phyloP scores from a whole-genome alignment of 2,797 vertebrate genomes.

The Tympanoctomys barrerae region DNA sequence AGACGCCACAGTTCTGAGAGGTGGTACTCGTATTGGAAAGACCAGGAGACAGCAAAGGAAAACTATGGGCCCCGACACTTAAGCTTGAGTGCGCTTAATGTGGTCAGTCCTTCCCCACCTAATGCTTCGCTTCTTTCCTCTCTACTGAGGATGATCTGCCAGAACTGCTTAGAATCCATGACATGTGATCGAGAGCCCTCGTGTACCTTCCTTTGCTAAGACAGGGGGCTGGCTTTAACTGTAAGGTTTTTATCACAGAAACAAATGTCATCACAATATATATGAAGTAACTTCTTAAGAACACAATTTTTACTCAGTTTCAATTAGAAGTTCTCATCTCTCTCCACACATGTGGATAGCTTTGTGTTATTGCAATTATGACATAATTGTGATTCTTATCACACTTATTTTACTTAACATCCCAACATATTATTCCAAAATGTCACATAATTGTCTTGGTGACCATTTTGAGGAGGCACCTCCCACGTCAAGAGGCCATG shows the following conservation, averaged over 20 bases:
- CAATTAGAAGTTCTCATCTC: not conserved
- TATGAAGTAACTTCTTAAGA: constrained; percentile 14
- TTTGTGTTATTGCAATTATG: not conserved
- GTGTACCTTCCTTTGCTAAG: not conserved
- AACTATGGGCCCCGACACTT: not conserved
- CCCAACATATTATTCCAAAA: constrained; percentile 1
- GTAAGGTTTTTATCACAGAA: not conserved
- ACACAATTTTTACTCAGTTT: not conserved
- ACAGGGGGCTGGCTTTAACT: constrained; percentile 4
- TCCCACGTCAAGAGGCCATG: not conserved
- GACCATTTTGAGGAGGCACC: not conserved
- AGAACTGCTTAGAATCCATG: not conserved
- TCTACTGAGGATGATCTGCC: not conserved
- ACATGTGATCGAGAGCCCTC: not conserved
- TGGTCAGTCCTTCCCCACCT: not conserved
- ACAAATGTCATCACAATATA: not conserved
- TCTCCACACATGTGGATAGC: not conserved
- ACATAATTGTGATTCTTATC: not conserved
- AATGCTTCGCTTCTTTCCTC: not conserved
- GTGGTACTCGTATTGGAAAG: not conserved
- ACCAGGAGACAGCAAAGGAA: not conserved
- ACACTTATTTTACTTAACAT: not conserved
- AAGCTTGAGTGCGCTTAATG: not conserved
- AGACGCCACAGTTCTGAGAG: not conserved
- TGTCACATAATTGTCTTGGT: not conserved